Percentiles rank a stretch among this genome's conserved stretches.
Evolutionary conservation across 2,888 invertebrate genomes (phyloP).

Genomic region (Heliothis peltigera): DNA sequence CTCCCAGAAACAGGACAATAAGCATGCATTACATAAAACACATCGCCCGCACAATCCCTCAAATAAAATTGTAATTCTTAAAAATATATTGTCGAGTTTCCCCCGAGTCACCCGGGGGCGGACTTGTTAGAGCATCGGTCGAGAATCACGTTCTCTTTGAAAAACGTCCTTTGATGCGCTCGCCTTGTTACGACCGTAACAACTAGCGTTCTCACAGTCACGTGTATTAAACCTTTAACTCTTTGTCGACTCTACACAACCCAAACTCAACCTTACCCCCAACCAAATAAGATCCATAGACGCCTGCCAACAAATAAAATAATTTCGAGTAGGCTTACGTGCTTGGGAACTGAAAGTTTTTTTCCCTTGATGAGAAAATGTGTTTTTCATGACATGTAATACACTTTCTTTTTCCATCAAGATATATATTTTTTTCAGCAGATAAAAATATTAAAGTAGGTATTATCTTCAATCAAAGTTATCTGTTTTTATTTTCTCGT

Average conservation of each 20-base stretch:
- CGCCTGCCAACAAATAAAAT: conserved; percentile 66
- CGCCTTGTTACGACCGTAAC: conserved; percentile 78
- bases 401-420: conserved; percentile 57
- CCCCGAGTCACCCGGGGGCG: conserved; percentile 69
- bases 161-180: conserved; percentile 83
- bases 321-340: conserved; percentile 76
- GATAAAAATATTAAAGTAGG: conserved; percentile 54
- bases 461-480: conserved; percentile 66
- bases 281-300: conserved; percentile 48
- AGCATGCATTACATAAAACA: conserved; percentile 47
- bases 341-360: conserved; percentile 74
- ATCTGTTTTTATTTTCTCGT: conserved; percentile 77
- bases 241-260: conserved; percentile 59
- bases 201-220: conserved; percentile 77
- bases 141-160: conserved; percentile 85
- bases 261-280: conserved; percentile 59
- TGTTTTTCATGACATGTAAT: conserved; percentile 66
- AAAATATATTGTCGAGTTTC: conserved; percentile 71
- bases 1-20: conserved; percentile 29
- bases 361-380: conserved; percentile 70
- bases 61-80: conserved; percentile 67
- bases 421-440: conserved; percentile 49
- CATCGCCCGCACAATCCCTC: conserved; percentile 56
- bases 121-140: conserved; percentile 81
- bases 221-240: conserved; percentile 76